These are phyloP conservation scores for Maconellicoccus hirsutus DNA, from an alignment of 1,140 invertebrate species.

Conservation along the genomic window DNA sequence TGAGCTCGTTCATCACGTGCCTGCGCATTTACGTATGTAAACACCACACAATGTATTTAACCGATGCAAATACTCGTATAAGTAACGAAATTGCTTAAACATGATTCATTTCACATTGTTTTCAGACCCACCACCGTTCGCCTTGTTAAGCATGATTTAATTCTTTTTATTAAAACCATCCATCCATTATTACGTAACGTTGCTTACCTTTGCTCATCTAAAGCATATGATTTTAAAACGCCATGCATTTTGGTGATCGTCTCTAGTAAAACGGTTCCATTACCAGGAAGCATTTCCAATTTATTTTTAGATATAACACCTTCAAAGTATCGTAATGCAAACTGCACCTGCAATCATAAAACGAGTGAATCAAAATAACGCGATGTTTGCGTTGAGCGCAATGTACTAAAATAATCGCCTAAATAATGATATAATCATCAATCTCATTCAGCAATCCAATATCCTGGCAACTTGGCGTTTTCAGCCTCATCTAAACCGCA, in stretches of 20 bases:
- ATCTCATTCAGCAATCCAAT: too few species aligned
- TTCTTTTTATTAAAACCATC: too few species aligned
- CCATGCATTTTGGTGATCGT: constrained; percentile 79
- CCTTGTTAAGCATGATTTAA: too few species aligned
- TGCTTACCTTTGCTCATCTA: constrained; percentile 56
- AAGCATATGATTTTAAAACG: constrained; percentile 49
- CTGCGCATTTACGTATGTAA: too few species aligned
- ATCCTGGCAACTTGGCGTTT: too few species aligned
- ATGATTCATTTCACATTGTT: not conserved
- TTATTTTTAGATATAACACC: constrained; percentile 85
- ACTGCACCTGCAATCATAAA: constrained; percentile 46
- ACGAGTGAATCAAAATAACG: not conserved
- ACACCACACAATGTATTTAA: not conserved
- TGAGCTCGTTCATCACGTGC: too few species aligned
- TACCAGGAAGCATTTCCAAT: constrained; percentile 81
- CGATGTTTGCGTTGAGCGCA: too few species aligned
- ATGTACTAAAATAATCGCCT: too few species aligned
- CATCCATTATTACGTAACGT: not conserved
- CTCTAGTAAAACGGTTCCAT: constrained; percentile 82
- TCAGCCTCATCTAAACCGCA: too few species aligned
- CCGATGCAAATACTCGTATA: not conserved
- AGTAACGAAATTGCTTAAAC: not conserved
- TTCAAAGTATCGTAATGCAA: constrained; percentile 72
- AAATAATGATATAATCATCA: too few species aligned
- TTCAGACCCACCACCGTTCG: too few species aligned